A percentile compares a stretch with the other conserved stretches of the same genome.
Conservation (phyloP, 2,113 vertebrate species). For the Rhea pennata region DNA sequence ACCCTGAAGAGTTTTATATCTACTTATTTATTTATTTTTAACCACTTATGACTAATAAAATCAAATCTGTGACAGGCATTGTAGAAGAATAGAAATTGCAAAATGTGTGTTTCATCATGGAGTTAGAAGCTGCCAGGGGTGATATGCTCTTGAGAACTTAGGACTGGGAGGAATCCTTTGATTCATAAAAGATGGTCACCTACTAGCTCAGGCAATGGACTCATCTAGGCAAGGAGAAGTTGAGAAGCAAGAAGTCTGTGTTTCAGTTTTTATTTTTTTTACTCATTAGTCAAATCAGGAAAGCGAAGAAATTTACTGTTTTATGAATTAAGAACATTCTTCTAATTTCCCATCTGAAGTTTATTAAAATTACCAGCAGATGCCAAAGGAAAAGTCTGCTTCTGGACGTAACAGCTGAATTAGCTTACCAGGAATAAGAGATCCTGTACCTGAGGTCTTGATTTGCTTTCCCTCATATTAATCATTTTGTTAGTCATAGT, state of each 20-base stretch:
- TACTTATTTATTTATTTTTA: neutral
- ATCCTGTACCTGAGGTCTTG: neutral
- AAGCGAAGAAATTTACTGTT: neutral
- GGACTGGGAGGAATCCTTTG: neutral
- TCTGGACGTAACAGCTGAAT: neutral
- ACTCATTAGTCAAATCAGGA: neutral
- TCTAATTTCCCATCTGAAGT: neutral
- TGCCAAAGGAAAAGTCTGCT: neutral
- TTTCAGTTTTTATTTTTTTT: neutral
- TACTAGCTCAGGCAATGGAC: neutral
- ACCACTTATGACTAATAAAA: neutral
- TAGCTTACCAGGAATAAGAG: neutral
- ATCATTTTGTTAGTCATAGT: neutral
- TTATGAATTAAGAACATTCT: neutral
- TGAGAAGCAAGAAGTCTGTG: rapidly evolving
- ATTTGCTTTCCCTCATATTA: neutral
- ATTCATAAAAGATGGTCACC: neutral
- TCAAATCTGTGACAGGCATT: neutral
- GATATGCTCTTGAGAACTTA: neutral
- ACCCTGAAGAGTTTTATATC: rapidly evolving
- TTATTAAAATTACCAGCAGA: neutral
- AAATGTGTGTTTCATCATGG: neutral
- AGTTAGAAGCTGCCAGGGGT: neutral
- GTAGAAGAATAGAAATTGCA: neutral
- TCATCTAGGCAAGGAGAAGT: neutral